Evolutionary conservation across 37 sponge, comb jelly and placozoan species (phyloP).

Genomic region (Spongilla lacustris): DNA sequence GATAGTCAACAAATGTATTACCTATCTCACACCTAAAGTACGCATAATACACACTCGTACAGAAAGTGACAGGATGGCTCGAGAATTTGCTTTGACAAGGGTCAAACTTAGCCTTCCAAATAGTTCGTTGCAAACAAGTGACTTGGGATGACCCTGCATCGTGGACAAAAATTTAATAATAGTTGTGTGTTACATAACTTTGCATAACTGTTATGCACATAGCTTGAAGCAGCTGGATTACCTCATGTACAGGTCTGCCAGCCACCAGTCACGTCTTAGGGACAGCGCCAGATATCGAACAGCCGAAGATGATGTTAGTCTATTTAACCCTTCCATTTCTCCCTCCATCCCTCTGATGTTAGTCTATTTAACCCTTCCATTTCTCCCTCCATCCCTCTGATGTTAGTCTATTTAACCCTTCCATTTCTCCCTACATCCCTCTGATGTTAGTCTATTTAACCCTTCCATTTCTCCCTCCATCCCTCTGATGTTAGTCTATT

Average conservation of each 20-base stretch:
- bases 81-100: too few species aligned
- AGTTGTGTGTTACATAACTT: too few species aligned
- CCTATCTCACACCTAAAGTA: too few species aligned
- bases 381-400: neutral
- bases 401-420: neutral
- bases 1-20: too few species aligned
- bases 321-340: neutral
- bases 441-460: neutral
- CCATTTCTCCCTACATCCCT: conserved; percentile 2
- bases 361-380: neutral
- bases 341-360: neutral
- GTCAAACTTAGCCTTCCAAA: too few species aligned
- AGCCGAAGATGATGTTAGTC: conserved; percentile 32
- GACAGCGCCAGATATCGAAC: conserved; percentile 2
- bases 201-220: neutral
- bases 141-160: too few species aligned
- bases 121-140: too few species aligned
- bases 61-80: too few species aligned
- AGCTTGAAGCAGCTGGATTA: neutral
- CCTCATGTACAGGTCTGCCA: neutral
- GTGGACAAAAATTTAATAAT: too few species aligned
- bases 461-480: conserved; percentile 11
- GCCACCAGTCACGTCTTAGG: neutral
- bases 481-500: neutral
- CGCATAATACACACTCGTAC: too few species aligned